Evolutionary conservation across 2,113 vertebrate species (phyloP), one percentile per base, ranked within the genome.

Genomic region (Pimephales promelas): DNA sequence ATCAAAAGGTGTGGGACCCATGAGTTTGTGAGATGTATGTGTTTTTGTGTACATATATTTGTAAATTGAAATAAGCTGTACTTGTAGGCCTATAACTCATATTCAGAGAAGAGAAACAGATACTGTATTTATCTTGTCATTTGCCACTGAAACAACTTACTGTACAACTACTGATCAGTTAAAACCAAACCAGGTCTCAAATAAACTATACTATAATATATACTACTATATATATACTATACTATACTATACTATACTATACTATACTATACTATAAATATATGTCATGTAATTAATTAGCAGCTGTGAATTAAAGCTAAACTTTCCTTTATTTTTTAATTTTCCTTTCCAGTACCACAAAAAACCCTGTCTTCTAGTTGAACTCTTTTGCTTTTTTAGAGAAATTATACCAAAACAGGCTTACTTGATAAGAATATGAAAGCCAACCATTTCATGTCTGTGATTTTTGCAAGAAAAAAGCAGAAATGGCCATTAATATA

Each of bases 351-450:
- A 8, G 40, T 26, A 2, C 40, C 68, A n/a, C 7, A 45, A 45
- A 10, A 70, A 5, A 54, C 16, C 2, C 0, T 22, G 22, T 57
- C 24, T 40, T 10, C 7, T 40, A 54, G 34, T 13, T 85, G 16
- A 59, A 26, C 57, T 75, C 26, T 52, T 47, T 13, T 14, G 13
- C 4, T 18, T 54, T n/a, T 61, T 72, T 52, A 18, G 47, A 47
- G 20, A 75, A 80, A 28, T 74, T 66, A 71, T 31, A 11, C n/a
- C 22, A 0, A 52, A 74, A 76, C 34, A 26, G 54, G 5, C 9
- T 40, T 86, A 43, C 64, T 79, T 83, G 84, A 26, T 54, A 36
- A 54, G 57, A 56, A 70, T 68, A 59, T 79, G 16, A 43, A 83
- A 68, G 56, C 24, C 24, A 4, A 47, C 40, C 34, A 79, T 82